Base-by-base conservation (phyloP, 1,140 invertebrate species). In the Halesus radiatus region DNA sequence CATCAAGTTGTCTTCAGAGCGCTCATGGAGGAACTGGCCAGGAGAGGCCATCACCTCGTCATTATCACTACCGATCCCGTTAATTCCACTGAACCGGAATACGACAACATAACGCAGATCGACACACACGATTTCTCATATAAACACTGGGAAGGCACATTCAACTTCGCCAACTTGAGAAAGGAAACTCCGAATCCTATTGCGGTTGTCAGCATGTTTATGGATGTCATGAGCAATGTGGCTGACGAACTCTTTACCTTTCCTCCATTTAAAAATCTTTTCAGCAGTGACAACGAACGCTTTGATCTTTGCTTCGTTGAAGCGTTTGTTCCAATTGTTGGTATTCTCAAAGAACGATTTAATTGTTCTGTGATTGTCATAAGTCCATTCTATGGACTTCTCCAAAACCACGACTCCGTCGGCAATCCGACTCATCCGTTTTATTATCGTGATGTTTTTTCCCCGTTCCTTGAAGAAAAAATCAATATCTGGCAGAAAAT, bases 1-100 rank as follows among this genome's bases (percentile, higher is more conserved):
- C 92, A 93, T 84, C 91, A 92, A 85, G 84, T 91, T 5, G 88
- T 91, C 0, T 91, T 88, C 76, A 83, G 87, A 76, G 85, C 88
- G 16, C 29, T 91, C 3, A 86, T 86, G 13, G 84, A 85, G 78
- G 88, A 87, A 60, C 83, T 92, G 52, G 86, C 85, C 0, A 87
- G 85, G 37, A 84, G 86, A 66, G 91, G 90, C 10, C 91, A 92
- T 83, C 85, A 90, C 76, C 84, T 92, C 0, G 86, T 87, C 1
- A 83, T 87, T 0, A 81, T 88, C 0, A 89, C 88, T n/a, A 79
- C 88, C 6, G 85, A 88, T 83, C 87, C 88, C 15, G 82, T 74
- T 1, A 85, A 83, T 52, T 75, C 82, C 5, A 84, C 86, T 16
- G 83, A 85, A 1, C 15, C 82, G 16, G 52, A 77, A 4, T 85